Percentiles rank a stretch among this genome's conserved stretches.
phyloP scores from a whole-genome alignment of 92 coral and sea anemone genomes.

The Heteractis magnifica region DNA sequence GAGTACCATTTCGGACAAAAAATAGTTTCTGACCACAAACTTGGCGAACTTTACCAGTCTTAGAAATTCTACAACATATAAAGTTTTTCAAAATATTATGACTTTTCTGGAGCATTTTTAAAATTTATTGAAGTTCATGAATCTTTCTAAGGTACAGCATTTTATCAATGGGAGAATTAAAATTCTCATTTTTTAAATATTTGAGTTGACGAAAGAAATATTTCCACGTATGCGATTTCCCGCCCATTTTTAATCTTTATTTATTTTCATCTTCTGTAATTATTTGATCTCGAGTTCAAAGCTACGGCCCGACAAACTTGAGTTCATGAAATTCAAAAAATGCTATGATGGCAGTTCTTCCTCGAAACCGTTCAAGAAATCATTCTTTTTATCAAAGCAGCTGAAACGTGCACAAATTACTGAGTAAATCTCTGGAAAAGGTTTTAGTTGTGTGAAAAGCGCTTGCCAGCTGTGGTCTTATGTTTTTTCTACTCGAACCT shows the following conservation, averaged over 20 bases:
- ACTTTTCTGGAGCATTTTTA: no score
- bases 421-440: neutral
- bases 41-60: no score
- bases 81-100: no score
- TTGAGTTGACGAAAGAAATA: neutral
- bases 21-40: no score
- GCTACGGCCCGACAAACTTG: neutral
- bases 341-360: neutral
- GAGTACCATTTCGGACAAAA: no score
- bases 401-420: neutral
- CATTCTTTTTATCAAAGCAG: neutral
- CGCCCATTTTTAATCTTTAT: constrained; percentile 6
- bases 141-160: no score
- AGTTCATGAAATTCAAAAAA: neutral
- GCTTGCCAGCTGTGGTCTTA: neutral
- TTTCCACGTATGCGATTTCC: neutral
- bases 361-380: neutral
- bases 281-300: neutral
- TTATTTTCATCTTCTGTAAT: neutral
- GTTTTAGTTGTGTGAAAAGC: neutral
- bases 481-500: constrained; percentile 1
- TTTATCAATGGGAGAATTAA: no score
- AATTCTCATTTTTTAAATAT: neutral
- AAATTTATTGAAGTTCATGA: no score
- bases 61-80: no score